Conservation (phyloP, 2,888 invertebrate genomes). For the Lottia gigantea region DNA sequence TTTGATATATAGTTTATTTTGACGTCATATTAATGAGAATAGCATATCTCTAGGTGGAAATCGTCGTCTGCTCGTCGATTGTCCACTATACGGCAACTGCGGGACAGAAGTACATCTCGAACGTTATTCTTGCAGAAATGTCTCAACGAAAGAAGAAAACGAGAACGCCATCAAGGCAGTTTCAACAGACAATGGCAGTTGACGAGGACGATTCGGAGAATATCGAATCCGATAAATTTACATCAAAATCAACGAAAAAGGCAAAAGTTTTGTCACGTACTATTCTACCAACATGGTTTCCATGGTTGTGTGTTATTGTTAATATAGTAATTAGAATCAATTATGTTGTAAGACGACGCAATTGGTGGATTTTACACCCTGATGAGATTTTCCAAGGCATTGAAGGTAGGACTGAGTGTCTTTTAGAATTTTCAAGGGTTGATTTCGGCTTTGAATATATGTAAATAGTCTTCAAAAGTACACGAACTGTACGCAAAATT, state of each 20-base stretch:
- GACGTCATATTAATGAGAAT: too few relatives aligned
- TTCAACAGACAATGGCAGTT: neutral
- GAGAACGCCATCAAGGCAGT: neutral
- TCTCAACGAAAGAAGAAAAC: neutral
- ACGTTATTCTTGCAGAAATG: too few relatives aligned
- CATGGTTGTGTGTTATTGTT: slow-evolving; percentile 41
- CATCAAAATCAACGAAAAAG: neutral
- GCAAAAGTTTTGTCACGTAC: neutral
- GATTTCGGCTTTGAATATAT: too few relatives aligned
- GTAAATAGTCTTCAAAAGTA: too few relatives aligned
- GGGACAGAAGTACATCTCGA: too few relatives aligned
- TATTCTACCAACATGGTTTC: slow-evolving; percentile 41
- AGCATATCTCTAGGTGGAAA: too few relatives aligned
- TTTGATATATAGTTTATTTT: too few relatives aligned
- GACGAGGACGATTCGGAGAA: neutral
- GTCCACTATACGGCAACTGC: too few relatives aligned
- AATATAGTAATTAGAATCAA: slow-evolving; percentile 40
- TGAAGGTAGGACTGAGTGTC: slow-evolving; percentile 44
- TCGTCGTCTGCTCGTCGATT: too few relatives aligned
- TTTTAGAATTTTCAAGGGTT: too few relatives aligned
- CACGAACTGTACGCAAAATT: too few relatives aligned
- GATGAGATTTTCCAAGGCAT: slow-evolving; percentile 60
- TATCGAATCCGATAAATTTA: neutral
- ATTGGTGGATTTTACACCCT: slow-evolving; percentile 61
- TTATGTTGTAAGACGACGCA: slow-evolving; percentile 42